phyloP scores from a whole-genome alignment of 2,797 vertebrate species.

The Sparidentex hasta region DNA sequence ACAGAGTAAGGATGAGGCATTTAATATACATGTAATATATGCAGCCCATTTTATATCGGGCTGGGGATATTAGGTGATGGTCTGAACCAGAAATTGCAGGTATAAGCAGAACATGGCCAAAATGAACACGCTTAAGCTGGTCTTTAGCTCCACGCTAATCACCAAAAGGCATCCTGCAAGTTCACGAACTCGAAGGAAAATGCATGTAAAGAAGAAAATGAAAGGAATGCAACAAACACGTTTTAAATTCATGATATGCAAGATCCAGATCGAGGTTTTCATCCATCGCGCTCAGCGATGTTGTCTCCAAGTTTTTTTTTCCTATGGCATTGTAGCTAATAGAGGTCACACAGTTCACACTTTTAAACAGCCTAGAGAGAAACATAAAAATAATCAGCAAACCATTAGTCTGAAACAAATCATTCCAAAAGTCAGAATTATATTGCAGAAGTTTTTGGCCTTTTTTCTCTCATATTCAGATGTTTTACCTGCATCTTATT shows the following conservation, averaged over 20 bases:
- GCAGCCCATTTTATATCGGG: conserved; percentile 60
- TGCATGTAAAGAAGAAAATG: not conserved
- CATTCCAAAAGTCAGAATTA: conserved; percentile 26
- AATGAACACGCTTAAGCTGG: conserved; percentile 50
- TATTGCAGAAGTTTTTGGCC: conserved; percentile 14
- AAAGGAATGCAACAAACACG: not conserved
- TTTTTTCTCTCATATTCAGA: conserved; percentile 54
- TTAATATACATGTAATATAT: conserved; percentile 71
- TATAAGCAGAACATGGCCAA: conserved; percentile 68
- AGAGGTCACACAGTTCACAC: not conserved
- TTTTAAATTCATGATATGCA: not conserved
- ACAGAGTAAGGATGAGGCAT: conserved; percentile 33
- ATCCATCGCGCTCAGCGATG: not conserved
- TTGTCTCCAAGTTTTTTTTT: not conserved
- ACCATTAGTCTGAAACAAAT: not conserved
- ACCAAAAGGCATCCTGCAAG: conserved; percentile 9
- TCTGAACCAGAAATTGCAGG: conserved; percentile 67
- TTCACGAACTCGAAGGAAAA: conserved; percentile 24
- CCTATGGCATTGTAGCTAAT: not conserved
- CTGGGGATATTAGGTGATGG: conserved; percentile 53
- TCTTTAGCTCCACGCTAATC: conserved; percentile 59
- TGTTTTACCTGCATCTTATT: conserved; percentile 72
- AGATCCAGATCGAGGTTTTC: not conserved
- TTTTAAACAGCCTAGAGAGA: not conserved
- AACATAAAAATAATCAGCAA: no score